These are phyloP conservation scores for Pristionchus entomophagus DNA, from an alignment of 2,888 invertebrate genomes.

Conservation along the genomic window DNA sequence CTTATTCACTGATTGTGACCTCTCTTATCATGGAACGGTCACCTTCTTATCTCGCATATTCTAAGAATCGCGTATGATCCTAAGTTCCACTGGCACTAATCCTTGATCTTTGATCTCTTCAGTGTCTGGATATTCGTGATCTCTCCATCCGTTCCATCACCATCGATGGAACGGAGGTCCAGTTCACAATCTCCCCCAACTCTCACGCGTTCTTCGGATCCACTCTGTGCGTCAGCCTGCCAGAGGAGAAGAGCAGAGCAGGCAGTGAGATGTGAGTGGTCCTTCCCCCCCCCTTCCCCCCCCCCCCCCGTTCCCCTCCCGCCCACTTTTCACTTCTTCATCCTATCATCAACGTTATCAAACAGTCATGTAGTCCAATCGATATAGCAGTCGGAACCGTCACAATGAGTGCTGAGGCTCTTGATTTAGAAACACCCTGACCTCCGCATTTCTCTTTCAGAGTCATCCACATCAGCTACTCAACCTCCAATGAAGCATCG, in stretches of 20 bases:
- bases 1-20: too few relatives aligned
- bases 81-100: neutral
- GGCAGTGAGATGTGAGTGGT: slow-evolving; percentile 54
- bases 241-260: slow-evolving; percentile 55
- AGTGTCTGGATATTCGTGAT: slow-evolving; percentile 70
- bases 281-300: too few relatives aligned
- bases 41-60: neutral
- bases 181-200: slow-evolving; percentile 62
- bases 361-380: too few relatives aligned
- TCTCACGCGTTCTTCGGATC: slow-evolving; percentile 67
- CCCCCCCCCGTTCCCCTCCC: too few relatives aligned
- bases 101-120: slow-evolving; percentile 47
- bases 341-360: too few relatives aligned
- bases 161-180: slow-evolving; percentile 60
- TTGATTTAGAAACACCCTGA: too few relatives aligned
- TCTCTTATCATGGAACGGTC: neutral
- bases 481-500: slow-evolving; percentile 76
- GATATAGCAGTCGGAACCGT: too few relatives aligned
- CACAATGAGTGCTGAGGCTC: too few relatives aligned
- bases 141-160: slow-evolving; percentile 65
- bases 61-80: neutral
- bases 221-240: slow-evolving; percentile 62
- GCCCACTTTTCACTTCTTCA: too few relatives aligned
- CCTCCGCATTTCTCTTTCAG: slow-evolving; percentile 52
- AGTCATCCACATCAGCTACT: slow-evolving; percentile 62